These are phyloP conservation scores for Melanotaenia maccullochi DNA, from an alignment of 2,797 vertebrate species.

Conservation along the genomic window DNA sequence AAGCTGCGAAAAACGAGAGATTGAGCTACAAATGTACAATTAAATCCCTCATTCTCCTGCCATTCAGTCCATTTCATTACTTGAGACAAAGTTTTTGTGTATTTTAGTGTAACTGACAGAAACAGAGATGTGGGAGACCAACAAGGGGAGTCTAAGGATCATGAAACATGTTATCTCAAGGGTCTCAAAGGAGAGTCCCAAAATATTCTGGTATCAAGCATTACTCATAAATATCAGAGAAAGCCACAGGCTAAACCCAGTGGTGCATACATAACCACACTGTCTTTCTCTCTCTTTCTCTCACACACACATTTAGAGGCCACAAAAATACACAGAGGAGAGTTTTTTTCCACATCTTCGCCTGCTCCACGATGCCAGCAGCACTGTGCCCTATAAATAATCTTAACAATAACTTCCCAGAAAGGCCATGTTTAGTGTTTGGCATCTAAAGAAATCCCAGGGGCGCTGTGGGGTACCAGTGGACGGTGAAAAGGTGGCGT, in stretches of 20 bases:
- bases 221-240: constrained; percentile 59
- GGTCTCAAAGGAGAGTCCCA: constrained; percentile 38
- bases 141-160: constrained; percentile 5
- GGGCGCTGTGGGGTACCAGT: constrained; percentile 54
- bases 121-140: constrained; percentile 1
- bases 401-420: constrained; percentile 72
- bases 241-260: constrained; percentile 53
- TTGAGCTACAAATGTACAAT: not conserved
- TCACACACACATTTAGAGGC: constrained; percentile 12
- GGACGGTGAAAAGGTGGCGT: constrained; percentile 44
- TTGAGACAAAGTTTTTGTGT: not conserved
- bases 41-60: not conserved
- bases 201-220: constrained; percentile 44
- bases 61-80: not conserved
- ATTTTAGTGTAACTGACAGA: not conserved
- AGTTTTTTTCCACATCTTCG: constrained; percentile 4
- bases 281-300: constrained; percentile 1
- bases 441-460: constrained; percentile 61
- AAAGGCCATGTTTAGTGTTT: constrained; percentile 70
- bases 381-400: constrained; percentile 72
- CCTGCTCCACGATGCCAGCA: constrained; percentile 47
- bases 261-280: constrained; percentile 38
- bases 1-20: not conserved
- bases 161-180: constrained; percentile 37
- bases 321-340: constrained; percentile 44